Evolutionary conservation across 2,888 invertebrate species (phyloP).

Genomic region (Penaeus monodon): DNA sequence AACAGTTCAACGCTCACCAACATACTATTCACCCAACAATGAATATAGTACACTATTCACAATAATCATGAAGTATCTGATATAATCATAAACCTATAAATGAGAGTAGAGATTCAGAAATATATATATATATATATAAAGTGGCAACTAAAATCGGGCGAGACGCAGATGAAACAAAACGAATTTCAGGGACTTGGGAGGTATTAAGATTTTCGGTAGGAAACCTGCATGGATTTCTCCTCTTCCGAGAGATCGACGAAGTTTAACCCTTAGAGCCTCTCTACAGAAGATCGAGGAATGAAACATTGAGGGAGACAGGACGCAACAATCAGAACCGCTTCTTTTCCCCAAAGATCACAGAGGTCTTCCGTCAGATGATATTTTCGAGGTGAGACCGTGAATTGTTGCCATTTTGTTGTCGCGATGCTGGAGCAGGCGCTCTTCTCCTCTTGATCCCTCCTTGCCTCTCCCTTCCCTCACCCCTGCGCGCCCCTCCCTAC

Average conservation of each 20-base stretch:
- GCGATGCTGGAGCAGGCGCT: no score
- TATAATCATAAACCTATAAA: no score
- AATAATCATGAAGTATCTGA: no score
- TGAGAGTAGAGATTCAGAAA: neutral
- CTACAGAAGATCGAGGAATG: slow-evolving; percentile 21
- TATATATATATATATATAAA: neutral
- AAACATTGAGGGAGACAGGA: slow-evolving; percentile 46
- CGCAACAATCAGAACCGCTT: slow-evolving; percentile 56
- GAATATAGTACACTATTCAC: no score
- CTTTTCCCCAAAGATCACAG: slow-evolving; percentile 55
- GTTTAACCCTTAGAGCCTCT: slow-evolving; percentile 9
- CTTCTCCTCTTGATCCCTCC: slow-evolving; percentile 7
- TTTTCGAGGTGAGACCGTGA: slow-evolving; percentile 27
- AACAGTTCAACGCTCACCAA: neutral
- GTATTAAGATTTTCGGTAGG: slow-evolving; percentile 58
- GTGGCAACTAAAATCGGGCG: neutral
- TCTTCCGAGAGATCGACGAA: slow-evolving; percentile 1
- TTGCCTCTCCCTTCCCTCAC: slow-evolving; percentile 11
- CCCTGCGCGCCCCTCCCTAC: neutral
- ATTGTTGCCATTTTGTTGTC: slow-evolving; percentile 33
- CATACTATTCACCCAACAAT: neutral
- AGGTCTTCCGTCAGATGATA: slow-evolving; percentile 49
- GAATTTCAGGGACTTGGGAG: slow-evolving; percentile 37
- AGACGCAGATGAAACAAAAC: slow-evolving; percentile 46
- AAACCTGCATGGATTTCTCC: slow-evolving; percentile 47